Evolutionary conservation across 2,797 vertebrate species (phyloP).

Genomic region (Anguilla marmorata): DNA sequence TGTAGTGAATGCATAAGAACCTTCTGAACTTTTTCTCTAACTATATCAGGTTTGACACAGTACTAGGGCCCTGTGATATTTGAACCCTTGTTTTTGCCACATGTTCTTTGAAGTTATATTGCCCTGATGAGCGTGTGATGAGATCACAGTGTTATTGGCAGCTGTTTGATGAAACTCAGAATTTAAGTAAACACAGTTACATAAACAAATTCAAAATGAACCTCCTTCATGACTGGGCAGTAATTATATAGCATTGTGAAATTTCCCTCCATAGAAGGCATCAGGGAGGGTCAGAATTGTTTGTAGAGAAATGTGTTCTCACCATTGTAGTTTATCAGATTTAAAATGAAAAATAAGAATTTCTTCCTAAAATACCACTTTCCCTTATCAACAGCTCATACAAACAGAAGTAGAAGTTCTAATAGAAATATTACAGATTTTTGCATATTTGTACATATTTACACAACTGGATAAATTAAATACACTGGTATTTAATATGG

Average conservation of each 20-base stretch:
- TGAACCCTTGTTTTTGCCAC: constrained; percentile 3
- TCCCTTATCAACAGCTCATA: not conserved
- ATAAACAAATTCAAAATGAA: not conserved
- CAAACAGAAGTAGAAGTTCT: not conserved
- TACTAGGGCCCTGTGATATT: not conserved
- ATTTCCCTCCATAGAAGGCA: not conserved
- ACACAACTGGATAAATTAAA: not conserved
- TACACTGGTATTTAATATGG: not conserved
- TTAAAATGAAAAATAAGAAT: not conserved
- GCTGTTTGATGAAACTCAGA: not conserved
- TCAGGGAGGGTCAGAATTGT: not conserved
- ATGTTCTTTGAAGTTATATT: not conserved
- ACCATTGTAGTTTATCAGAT: not conserved
- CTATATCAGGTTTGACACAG: not conserved
- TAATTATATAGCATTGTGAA: not conserved
- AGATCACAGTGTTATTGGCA: not conserved
- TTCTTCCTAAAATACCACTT: not conserved
- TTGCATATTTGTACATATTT: not conserved
- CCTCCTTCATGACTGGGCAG: not conserved
- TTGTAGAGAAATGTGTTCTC: not conserved
- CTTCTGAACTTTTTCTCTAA: not conserved
- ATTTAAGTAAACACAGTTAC: not conserved
- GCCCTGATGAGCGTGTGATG: not conserved
- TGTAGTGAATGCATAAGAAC: not conserved
- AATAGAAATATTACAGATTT: not conserved